Conservation (phyloP, 1,140 invertebrate genomes). For the Zaprionus kolodkinae region DNA sequence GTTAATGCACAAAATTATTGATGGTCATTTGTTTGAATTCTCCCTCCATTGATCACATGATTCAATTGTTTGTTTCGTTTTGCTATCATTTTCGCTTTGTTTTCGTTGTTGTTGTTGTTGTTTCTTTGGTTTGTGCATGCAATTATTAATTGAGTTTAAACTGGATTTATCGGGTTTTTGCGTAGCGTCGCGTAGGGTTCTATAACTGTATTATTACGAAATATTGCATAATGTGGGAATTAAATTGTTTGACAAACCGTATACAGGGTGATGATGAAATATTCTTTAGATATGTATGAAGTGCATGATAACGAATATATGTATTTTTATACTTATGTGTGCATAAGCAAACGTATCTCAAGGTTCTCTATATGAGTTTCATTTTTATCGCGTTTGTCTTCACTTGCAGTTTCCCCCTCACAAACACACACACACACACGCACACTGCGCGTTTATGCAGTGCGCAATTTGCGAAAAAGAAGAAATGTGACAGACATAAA, state of each 20-base stretch:
- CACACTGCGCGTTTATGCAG: not conserved
- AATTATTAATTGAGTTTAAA: not conserved
- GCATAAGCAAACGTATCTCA: not conserved
- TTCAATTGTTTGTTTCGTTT: conserved; percentile 9
- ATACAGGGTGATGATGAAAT: not conserved
- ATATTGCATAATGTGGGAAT: conserved; percentile 5
- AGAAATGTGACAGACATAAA: not conserved
- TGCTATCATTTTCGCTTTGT: not conserved
- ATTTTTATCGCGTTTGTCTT: conserved; percentile 2
- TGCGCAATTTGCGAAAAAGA: too few relatives aligned
- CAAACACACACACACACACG: too few relatives aligned
- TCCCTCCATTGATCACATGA: conserved; percentile 13
- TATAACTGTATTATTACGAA: conserved; percentile 3
- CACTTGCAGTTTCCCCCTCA: not conserved
- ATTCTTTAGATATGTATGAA: not conserved
- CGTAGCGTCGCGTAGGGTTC: not conserved
- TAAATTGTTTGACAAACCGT: not conserved
- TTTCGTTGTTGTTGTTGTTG: not conserved
- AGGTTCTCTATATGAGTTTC: not conserved
- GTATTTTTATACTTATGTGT: too few relatives aligned
- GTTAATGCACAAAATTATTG: conserved; percentile 16
- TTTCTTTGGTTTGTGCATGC: not conserved
- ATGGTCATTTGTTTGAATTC: conserved; percentile 16
- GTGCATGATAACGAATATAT: not conserved
- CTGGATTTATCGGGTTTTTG: conserved; percentile 1